Conservation (phyloP, 2,888 invertebrate species). For the Ichneumoninae sp. region DNA sequence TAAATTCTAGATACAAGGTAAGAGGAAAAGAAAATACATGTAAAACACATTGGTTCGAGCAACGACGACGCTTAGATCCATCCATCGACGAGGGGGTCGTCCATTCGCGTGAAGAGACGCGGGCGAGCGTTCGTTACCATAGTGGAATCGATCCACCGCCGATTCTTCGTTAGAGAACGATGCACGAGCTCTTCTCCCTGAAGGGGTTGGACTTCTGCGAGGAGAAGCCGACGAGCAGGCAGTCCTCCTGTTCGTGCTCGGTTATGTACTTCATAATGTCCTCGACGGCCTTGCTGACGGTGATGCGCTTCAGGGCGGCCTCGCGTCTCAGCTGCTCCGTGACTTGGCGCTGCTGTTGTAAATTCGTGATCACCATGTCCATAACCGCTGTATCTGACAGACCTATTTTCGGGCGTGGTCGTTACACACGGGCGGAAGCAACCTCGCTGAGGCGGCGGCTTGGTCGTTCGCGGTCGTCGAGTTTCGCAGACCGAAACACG, state of each 20-base stretch:
- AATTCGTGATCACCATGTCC: slow-evolving; percentile 96
- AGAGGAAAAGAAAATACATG: neutral
- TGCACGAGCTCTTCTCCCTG: slow-evolving; percentile 96
- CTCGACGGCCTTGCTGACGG: slow-evolving; percentile 94
- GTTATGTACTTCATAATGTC: slow-evolving; percentile 96
- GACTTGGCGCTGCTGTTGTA: slow-evolving; percentile 97
- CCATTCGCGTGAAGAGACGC: neutral
- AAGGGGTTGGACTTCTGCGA: slow-evolving; percentile 98
- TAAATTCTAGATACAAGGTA: neutral
- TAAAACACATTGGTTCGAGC: slow-evolving; percentile 9
- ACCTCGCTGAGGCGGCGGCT: slow-evolving; percentile 45
- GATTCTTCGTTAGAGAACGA: slow-evolving; percentile 88
- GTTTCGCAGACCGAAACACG: slow-evolving; percentile 2
- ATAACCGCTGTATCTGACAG: slow-evolving; percentile 95
- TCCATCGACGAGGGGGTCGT: slow-evolving; percentile 6
- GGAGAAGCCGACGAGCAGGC: slow-evolving; percentile 95
- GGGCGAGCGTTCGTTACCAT: slow-evolving; percentile 7
- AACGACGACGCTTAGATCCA: slow-evolving; percentile 6
- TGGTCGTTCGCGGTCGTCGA: slow-evolving; percentile 11
- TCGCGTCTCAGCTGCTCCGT: slow-evolving; percentile 97
- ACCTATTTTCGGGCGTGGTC: slow-evolving; percentile 89
- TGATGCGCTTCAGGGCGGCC: slow-evolving; percentile 94
- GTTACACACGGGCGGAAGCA: slow-evolving; percentile 65
- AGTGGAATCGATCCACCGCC: slow-evolving; percentile 35
- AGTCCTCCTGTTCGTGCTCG: slow-evolving; percentile 97